Conservation (phyloP, 2,113 vertebrate species). For the Terrapene triunguis region DNA sequence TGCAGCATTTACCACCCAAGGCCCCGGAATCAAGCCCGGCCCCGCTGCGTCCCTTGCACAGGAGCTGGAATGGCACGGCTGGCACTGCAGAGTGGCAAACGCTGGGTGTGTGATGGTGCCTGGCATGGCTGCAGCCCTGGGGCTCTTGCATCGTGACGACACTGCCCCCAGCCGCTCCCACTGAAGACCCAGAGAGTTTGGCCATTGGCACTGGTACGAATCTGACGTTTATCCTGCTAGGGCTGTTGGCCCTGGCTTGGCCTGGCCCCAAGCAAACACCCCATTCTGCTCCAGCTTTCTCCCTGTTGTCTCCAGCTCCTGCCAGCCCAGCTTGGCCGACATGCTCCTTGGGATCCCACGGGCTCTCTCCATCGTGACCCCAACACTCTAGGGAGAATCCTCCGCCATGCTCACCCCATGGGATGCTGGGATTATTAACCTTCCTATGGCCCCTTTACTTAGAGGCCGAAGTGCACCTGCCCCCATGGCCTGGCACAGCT, state of each 20-base stretch:
- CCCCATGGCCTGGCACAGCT: background rate
- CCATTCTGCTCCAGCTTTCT: no score
- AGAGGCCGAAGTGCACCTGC: background rate
- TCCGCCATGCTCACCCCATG: background rate
- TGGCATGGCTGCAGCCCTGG: no score
- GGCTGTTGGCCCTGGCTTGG: background rate
- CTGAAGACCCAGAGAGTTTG: no score
- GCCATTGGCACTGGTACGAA: background rate
- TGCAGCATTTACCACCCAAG: background rate
- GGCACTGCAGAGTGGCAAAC: no score
- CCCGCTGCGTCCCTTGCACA: background rate
- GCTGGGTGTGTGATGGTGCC: no score
- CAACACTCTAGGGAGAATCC: background rate
- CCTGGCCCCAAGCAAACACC: background rate
- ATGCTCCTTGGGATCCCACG: background rate
- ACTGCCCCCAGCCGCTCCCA: no score
- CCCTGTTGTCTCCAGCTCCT: background rate
- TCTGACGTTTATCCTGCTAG: background rate
- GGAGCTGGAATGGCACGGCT: background rate
- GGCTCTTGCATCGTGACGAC: no score
- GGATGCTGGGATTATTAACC: background rate
- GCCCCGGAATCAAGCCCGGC: no score
- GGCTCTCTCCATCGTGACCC: background rate
- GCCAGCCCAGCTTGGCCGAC: background rate
- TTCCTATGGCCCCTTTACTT: background rate